Base-by-base conservation (phyloP, 2,113 vertebrate species). In the Engystomops pustulosus region DNA sequence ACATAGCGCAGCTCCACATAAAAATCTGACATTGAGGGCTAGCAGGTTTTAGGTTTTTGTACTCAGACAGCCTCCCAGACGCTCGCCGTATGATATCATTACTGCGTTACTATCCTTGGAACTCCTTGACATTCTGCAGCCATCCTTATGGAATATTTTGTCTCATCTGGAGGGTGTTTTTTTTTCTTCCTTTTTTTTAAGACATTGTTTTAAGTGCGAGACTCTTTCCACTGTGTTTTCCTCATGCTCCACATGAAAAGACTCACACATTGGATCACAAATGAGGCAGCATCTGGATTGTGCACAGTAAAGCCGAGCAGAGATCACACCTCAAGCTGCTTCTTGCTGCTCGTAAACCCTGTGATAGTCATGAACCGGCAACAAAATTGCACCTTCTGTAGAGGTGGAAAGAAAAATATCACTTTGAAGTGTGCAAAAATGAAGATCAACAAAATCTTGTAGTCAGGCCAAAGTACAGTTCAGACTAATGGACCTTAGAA, bases 81-180 rank as follows among this genome's bases (percentile, higher is more conserved):
- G n/a, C 34, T 79, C n/a, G 76, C 77, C 51, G 77, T 67, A 79
- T 79, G 77, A 79, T 79, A 79, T 65, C 58, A 79, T 65, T 60
- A 36, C 36, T 60, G 36, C 34, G 25, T 41, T 65, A 67, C 79
- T 34, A 51, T 80, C 25, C 30, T 18, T 58, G 34, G 58, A 71
- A 65, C 12, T 34, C 69, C 58, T 75, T 10, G 15, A 76, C 51
- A 38, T 84, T 36, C 60, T 84, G 72, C 74, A 38, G 1, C 18
- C 27, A 79, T 67, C 77, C 77, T 67, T 18, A 74, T 34, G 32
- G 41, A 0, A 0, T 6, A 86, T 80, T 79, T 81, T 83, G 41
- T 76, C 81, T 83, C 41, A 62, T 83, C 36, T 47, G 53, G 32
- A 34, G n/a, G 12, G 38, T 77, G 49, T 76, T 76, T 55, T 58